Evolutionary conservation across 2,888 invertebrate genomes (phyloP), one percentile per base, ranked within the genome.

Genomic region (Aphidoletes aphidimyza): DNA sequence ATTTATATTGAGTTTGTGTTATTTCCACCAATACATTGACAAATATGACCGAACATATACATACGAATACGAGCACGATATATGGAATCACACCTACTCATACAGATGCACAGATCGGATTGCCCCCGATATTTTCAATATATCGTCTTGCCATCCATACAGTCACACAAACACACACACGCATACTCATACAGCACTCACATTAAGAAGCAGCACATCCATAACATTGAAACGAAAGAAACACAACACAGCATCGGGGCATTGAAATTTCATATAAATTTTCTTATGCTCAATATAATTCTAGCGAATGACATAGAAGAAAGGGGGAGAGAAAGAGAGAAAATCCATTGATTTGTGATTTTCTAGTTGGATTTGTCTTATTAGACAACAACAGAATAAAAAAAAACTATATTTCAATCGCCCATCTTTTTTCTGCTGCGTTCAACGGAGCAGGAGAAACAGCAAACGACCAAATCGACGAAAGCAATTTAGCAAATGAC

Each of bases 171-270:
- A 34, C 54, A 84, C 37, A 54, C 37, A 54, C 37, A 47, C 2
- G 36, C 34, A 22, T 69, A 8, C n/a, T n/a, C 34, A 69, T 69
- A 69, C 30, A 69, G 69, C 26, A 6, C n/a, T 9, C n/a, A 22
- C 81, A 39, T 39, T 3, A 22, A 37, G 22, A 17, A 78, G 30
- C 37, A 39, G 37, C 1, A 36, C 78, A 78, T 36, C 37, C 22
- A 39, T 83, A 37, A 83, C 81, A 39, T 83, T 83, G 39, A 83
- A 83, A 83, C n/a, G n/a, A n/a, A n/a, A n/a, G n/a, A n/a, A n/a
- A n/a, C n/a, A n/a, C n/a, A n/a, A n/a, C n/a, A 83, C 39, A 78
- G 11, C 11, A 19, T 54, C 19, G 30, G 14, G 19, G 78, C 36
- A 39, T 37, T 83, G 22, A n/a, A 83, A 22, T 39, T 83, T 19